These are phyloP conservation scores for Euschistus heros DNA, from an alignment of 1,140 invertebrate genomes.

Conservation along the genomic window DNA sequence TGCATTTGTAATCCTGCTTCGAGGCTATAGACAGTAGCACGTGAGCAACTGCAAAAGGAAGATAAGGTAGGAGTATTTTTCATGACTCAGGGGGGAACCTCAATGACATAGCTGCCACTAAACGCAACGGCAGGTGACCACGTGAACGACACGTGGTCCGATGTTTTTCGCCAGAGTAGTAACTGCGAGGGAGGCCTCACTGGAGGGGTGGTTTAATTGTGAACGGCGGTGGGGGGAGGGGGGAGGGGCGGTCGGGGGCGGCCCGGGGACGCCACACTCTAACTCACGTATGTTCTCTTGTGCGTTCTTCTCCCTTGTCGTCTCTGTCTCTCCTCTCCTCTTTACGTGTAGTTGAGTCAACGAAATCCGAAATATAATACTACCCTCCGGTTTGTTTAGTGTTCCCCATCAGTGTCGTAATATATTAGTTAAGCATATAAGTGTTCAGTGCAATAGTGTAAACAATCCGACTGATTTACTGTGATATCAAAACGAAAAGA, in stretches of 20 bases:
- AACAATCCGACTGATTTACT: neutral
- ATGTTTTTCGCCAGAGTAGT: conserved; percentile 1
- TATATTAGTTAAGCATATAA: neutral
- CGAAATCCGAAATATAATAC: too few relatives aligned
- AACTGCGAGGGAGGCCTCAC: neutral
- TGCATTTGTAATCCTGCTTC: too few relatives aligned
- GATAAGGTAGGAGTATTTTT: too few relatives aligned
- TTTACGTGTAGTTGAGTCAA: too few relatives aligned
- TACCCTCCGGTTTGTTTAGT: too few relatives aligned
- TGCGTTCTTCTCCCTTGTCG: neutral
- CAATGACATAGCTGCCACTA: too few relatives aligned
- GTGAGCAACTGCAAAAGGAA: too few relatives aligned
- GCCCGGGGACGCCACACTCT: neutral
- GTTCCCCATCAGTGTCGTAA: too few relatives aligned
- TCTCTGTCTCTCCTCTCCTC: neutral
- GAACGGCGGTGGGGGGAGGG: conserved; percentile 3
- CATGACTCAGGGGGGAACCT: too few relatives aligned
- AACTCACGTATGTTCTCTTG: conserved; percentile 11
- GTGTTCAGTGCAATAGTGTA: neutral
- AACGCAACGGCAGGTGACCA: too few relatives aligned
- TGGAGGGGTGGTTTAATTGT: conserved; percentile 16
- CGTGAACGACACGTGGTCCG: neutral
- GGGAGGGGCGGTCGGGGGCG: neutral
- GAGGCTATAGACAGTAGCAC: too few relatives aligned
- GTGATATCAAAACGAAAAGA: neutral